Conservation (phyloP, 2,888 invertebrate genomes). For the Thecocarcelia acutangulata region DNA sequence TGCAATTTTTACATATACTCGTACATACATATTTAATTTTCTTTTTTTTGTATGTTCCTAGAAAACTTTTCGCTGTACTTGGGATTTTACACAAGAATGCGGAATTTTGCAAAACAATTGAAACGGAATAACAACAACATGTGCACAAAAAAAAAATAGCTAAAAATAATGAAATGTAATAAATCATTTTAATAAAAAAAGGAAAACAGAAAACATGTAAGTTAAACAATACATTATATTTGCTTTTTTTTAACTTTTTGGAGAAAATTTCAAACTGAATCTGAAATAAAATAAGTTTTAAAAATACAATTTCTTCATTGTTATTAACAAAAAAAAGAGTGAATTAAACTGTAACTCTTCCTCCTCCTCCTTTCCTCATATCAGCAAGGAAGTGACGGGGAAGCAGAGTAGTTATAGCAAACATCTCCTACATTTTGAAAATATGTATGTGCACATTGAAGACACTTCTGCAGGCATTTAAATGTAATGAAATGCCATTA, state of each 20-base stretch:
- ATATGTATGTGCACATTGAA: neutral
- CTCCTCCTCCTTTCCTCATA: too few species aligned
- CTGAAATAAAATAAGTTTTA: too few species aligned
- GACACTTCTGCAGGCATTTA: neutral
- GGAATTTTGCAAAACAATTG: constrained; percentile 20
- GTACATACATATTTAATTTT: neutral
- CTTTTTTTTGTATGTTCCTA: constrained; percentile 5
- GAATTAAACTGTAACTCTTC: too few species aligned
- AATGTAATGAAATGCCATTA: neutral
- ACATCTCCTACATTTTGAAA: too few species aligned
- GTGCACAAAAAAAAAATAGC: neutral
- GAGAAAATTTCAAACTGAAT: neutral
- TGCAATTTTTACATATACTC: too few species aligned
- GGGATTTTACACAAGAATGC: constrained; percentile 17
- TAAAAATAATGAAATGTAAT: constrained; percentile 53
- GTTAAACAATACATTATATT: neutral
- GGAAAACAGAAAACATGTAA: neutral
- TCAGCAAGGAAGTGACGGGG: too few species aligned
- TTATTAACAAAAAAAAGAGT: too few species aligned
- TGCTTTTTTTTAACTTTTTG: neutral
- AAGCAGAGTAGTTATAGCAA: too few species aligned
- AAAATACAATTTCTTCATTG: too few species aligned
- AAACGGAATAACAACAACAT: constrained; percentile 18
- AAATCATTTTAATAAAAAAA: constrained; percentile 50
- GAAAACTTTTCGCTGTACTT: constrained; percentile 30